Evolutionary conservation across 2,113 vertebrate genomes (phyloP).

Genomic region (Upupa epops): DNA sequence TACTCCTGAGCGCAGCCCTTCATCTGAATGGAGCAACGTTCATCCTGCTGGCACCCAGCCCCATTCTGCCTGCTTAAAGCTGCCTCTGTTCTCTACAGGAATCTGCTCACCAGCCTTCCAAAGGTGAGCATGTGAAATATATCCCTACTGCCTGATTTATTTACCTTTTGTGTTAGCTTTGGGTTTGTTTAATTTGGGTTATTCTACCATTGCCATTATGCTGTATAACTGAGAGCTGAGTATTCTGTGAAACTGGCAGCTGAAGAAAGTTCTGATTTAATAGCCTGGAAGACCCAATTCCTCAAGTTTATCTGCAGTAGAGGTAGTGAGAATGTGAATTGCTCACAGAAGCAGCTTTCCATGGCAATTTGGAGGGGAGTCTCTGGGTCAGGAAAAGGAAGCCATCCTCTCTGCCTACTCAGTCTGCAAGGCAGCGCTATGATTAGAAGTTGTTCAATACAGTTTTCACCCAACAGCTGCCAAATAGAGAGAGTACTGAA

Average conservation of each 20-base stretch:
- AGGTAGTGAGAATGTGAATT: neutral
- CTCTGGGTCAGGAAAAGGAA: neutral
- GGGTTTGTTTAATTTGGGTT: conserved; percentile 1
- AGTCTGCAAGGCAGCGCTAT: neutral
- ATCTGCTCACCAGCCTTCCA: neutral
- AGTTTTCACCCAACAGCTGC: neutral
- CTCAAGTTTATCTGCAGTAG: neutral
- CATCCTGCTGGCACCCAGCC: neutral
- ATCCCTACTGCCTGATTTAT: neutral
- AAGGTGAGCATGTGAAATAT: conserved; percentile 5
- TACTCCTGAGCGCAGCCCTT: neutral
- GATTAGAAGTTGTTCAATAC: neutral
- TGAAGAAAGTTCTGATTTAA: neutral
- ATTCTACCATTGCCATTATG: neutral
- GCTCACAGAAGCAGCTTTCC: neutral
- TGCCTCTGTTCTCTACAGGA: conserved; percentile 16
- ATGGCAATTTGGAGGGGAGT: neutral
- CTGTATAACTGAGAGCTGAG: neutral
- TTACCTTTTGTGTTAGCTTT: neutral
- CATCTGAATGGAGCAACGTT: neutral
- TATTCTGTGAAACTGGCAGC: neutral
- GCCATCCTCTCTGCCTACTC: neutral
- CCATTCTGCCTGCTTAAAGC: neutral
- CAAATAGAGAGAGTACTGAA: neutral
- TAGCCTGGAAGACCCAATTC: neutral